These are phyloP conservation scores for Amphipyra tragopoginis DNA, from an alignment of 2,888 invertebrate genomes.

Conservation along the genomic window DNA sequence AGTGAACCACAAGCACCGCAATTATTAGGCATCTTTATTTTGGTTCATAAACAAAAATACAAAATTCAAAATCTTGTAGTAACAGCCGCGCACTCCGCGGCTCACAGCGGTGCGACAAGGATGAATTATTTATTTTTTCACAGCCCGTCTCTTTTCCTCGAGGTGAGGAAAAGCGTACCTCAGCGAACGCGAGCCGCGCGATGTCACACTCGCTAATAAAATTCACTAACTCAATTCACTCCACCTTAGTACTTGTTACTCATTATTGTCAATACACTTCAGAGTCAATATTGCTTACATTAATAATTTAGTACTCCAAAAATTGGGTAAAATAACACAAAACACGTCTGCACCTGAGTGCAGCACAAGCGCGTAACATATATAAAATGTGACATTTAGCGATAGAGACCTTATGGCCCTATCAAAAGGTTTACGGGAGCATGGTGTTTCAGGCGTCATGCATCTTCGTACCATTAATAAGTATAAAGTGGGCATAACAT, in stretches of 20 bases:
- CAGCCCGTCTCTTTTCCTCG: slow-evolving; percentile 7
- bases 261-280: neutral
- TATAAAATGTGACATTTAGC: too few species aligned
- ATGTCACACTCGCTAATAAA: slow-evolving; percentile 4
- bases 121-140: slow-evolving; percentile 2
- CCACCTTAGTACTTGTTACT: neutral
- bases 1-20: slow-evolving; percentile 6
- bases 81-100: neutral
- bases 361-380: too few species aligned
- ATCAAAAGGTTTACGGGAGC: too few species aligned
- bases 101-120: slow-evolving; percentile 4
- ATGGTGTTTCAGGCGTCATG: too few species aligned
- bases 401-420: too few species aligned
- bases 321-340: slow-evolving; percentile 4
- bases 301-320: neutral
- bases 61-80: neutral
- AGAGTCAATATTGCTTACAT: neutral
- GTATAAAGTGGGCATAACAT: too few species aligned
- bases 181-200: neutral
- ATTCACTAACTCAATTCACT: neutral
- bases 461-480: too few species aligned
- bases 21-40: slow-evolving; percentile 9
- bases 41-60: too few species aligned
- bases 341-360: slow-evolving; percentile 1
- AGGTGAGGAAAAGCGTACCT: slow-evolving; percentile 15